These are phyloP conservation scores for Chelonoidis abingdonii DNA, from an alignment of 2,113 vertebrate genomes.

Conservation along the genomic window DNA sequence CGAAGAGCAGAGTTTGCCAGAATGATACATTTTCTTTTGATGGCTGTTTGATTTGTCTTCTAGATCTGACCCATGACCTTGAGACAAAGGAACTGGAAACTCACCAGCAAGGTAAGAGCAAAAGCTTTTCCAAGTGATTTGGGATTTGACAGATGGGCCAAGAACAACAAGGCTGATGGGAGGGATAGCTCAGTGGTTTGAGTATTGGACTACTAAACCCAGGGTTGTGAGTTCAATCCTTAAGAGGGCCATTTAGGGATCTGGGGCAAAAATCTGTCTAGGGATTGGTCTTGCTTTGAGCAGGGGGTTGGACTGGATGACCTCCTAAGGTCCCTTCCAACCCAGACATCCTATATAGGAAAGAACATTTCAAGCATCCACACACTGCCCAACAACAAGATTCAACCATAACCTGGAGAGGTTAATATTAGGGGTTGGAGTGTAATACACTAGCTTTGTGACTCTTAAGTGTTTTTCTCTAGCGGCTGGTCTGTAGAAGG, in stretches of 20 bases:
- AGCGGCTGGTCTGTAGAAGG: neutral
- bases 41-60: constrained; percentile 14
- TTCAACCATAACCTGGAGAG: neutral
- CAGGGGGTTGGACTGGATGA: no score
- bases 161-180: neutral
- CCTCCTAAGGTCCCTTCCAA: no score
- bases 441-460: neutral
- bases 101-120: constrained; percentile 81
- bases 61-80: constrained; percentile 83
- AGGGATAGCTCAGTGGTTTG: no score
- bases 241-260: no score
- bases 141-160: neutral
- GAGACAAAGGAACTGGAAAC: constrained; percentile 80
- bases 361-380: neutral
- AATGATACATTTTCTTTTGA: neutral
- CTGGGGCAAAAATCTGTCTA: no score
- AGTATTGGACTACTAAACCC: no score
- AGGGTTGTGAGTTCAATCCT: no score
- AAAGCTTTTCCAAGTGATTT: rapidly evolving
- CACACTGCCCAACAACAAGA: neutral
- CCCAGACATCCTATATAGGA: neutral
- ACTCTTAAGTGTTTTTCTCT: neutral
- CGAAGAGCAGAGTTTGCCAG: neutral
- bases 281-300: no score
- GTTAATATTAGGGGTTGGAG: neutral